Percentiles rank a stretch among this genome's conserved stretches.
Conservation (phyloP, 2,888 invertebrate genomes). For the Cremastobaeus sp. region DNA sequence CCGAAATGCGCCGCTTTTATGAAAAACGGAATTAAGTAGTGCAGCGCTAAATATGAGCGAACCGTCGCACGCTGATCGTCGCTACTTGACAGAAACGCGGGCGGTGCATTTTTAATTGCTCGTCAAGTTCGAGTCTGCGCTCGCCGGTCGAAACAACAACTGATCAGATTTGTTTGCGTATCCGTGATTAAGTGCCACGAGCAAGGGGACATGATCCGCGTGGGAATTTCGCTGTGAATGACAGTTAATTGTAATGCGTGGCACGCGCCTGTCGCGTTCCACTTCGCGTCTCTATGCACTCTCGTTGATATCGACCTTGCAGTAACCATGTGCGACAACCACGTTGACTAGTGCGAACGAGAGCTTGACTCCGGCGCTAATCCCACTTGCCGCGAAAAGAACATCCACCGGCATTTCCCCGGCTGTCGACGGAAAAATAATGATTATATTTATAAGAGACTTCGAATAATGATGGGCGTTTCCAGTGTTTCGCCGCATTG, state of each 20-base stretch:
- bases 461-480: no score
- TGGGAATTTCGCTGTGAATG: constrained; percentile 70
- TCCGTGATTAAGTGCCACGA: constrained; percentile 25
- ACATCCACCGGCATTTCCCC: no score
- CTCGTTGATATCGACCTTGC: constrained; percentile 69
- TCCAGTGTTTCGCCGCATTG: no score
- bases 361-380: neutral
- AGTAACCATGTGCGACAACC: constrained; percentile 56
- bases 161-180: constrained; percentile 27
- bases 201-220: constrained; percentile 46
- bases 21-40: no score
- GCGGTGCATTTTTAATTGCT: neutral
- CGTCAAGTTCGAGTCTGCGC: no score
- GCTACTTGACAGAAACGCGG: no score
- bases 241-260: constrained; percentile 73
- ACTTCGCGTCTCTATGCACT: constrained; percentile 62
- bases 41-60: no score
- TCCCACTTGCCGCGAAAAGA: no score
- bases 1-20: no score
- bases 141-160: neutral
- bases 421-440: no score
- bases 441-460: no score
- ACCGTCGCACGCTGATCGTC: no score
- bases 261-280: constrained; percentile 67
- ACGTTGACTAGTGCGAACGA: neutral